Evolutionary conservation across 2,797 vertebrate species (phyloP), one percentile per base, ranked within the genome.

Genomic region (Enteromius mattozi): DNA sequence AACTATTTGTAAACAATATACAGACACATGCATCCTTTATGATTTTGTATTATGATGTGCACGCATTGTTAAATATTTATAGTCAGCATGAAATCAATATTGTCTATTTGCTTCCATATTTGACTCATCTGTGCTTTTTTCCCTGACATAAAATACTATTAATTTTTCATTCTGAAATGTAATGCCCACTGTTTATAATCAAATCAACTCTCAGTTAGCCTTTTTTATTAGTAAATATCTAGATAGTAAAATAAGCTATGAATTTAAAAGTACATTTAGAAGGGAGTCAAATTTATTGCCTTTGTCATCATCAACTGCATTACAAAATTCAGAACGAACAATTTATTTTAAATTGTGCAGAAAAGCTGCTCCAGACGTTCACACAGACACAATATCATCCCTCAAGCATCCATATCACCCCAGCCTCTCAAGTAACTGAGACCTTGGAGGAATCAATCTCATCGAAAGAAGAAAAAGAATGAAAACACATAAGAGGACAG

Each of bases 381-480:
- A 47, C 49, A 30, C 7, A 45, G 19, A 24, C 6, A 49, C 10
- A 51, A 42, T 35, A 30, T 68, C 17, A 1, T 78, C 63, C 35
- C 17, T 33, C 14, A 84, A 70, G 69, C 0, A 13, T 66, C 30
- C 61, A 49, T 17, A 66, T 63, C 33, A 3, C 59, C 35, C 21
- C 4, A 19, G 42, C 9, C 13, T 69, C 45, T 54, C 45, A 21
- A 42, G 24, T 24, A 79, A 30, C 54, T 35, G 81, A 71, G 85
- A 76, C 81, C 33, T 33, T 88, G 13, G n/a, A 78, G 85, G 85
- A 88, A 87, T 83, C 86, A 84, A 85, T 24, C 9, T 0, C 89
- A 88, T 91, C 90, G 74, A 82, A 91, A 70, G 91, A 88, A 91
- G 92, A 93, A 92, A 88, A 90, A 5, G 21, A 75, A 80, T 6